These are phyloP conservation scores for Bemisia tabaci DNA, from an alignment of 1,140 invertebrate species.

Conservation along the genomic window DNA sequence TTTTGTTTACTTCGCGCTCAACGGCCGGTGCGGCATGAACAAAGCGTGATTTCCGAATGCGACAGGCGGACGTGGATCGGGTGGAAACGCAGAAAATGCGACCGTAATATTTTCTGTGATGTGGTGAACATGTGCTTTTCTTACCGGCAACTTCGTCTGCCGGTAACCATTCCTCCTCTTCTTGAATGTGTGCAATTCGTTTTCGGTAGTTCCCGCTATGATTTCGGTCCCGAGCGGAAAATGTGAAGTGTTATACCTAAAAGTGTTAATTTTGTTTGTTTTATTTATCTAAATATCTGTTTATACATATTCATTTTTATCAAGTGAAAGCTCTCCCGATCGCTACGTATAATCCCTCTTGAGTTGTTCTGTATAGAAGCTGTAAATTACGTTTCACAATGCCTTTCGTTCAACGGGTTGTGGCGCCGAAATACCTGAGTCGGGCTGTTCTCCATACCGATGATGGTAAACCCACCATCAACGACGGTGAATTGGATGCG, in stretches of 20 bases:
- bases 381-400: slow-evolving; percentile 33
- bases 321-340: too few species aligned
- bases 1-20: background rate
- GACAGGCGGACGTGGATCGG: too few species aligned
- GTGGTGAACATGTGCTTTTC: background rate
- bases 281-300: too few species aligned
- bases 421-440: slow-evolving; percentile 51
- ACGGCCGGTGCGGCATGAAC: too few species aligned
- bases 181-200: background rate
- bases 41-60: too few species aligned
- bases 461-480: slow-evolving; percentile 39
- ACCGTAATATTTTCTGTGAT: too few species aligned
- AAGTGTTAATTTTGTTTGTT: too few species aligned
- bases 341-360: too few species aligned
- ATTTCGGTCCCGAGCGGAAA: background rate
- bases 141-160: background rate
- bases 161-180: background rate
- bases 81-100: too few species aligned
- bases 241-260: background rate
- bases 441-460: slow-evolving; percentile 39
- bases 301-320: too few species aligned
- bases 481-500: slow-evolving; percentile 53
- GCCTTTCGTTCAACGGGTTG: slow-evolving; percentile 56
- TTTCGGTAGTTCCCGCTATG: background rate
- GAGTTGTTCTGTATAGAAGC: too few species aligned